These are phyloP conservation scores for Anomalospiza imberbis DNA, from an alignment of 2,797 vertebrate species.

Conservation along the genomic window DNA sequence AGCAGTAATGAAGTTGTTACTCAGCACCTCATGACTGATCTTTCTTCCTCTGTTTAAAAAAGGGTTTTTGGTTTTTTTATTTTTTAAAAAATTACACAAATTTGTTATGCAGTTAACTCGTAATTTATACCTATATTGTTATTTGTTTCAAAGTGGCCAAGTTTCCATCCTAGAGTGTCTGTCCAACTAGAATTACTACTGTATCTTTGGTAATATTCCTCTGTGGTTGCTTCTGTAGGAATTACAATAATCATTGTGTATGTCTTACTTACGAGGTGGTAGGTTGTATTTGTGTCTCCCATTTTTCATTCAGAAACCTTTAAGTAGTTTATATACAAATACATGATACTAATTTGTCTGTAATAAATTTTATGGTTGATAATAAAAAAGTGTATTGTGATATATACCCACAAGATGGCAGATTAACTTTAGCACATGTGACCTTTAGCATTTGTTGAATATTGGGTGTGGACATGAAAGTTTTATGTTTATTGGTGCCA, in stretches of 20 bases:
- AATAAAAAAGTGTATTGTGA: neutral
- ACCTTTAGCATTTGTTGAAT: neutral
- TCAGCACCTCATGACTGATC: neutral
- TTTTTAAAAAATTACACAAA: neutral
- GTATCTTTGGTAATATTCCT: neutral
- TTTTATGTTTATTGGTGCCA: neutral
- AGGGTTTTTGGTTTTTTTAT: too few relatives aligned
- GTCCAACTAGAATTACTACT: neutral
- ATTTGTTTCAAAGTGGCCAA: neutral
- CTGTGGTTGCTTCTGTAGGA: neutral
- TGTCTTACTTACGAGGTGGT: neutral
- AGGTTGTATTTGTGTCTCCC: neutral
- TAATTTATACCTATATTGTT: neutral
- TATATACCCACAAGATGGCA: slow-evolving; percentile 58
- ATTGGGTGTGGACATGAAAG: neutral
- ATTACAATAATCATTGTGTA: neutral
- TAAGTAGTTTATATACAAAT: neutral
- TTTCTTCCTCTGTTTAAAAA: neutral
- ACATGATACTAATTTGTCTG: neutral
- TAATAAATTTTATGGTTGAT: neutral
- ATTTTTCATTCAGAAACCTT: neutral
- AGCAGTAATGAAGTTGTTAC: neutral
- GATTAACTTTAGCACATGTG: slow-evolving; percentile 29
- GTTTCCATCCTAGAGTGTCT: neutral
- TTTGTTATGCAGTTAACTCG: neutral